Evolutionary conservation across 2,797 vertebrate genomes (phyloP).

Genomic region (Podarcis siculus): DNA sequence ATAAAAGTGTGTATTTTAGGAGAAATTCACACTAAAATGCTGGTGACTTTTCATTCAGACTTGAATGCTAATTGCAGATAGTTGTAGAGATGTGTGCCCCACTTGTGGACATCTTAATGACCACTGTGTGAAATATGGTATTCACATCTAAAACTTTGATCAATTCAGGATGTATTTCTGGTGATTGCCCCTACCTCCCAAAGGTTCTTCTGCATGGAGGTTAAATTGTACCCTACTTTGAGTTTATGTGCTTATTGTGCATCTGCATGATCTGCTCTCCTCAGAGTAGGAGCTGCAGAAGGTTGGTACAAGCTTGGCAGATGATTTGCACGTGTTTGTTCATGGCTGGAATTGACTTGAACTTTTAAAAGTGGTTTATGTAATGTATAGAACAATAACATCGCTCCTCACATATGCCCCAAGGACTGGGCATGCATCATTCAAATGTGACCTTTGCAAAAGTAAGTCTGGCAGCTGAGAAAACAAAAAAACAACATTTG

Average conservation of each 20-base stretch:
- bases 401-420: neutral
- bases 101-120: neutral
- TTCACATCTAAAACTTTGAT: no score
- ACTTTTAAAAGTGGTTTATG: neutral
- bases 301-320: neutral
- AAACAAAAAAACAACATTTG: neutral
- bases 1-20: no score
- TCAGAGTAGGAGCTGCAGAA: neutral
- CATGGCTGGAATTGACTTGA: neutral
- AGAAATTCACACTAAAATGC: no score
- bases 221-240: neutral
- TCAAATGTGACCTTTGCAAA: neutral
- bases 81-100: no score
- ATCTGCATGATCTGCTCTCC: neutral
- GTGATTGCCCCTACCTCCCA: no score
- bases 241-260: neutral
- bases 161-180: neutral
- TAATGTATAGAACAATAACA: neutral
- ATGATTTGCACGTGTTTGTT: neutral
- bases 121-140: neutral
- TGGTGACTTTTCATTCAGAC: no score
- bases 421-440: slow-evolving; percentile 1
- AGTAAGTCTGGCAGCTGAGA: neutral
- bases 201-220: neutral
- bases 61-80: no score